phyloP scores from a whole-genome alignment of 1,140 invertebrate genomes.

The Aporrectodea caliginosa region DNA sequence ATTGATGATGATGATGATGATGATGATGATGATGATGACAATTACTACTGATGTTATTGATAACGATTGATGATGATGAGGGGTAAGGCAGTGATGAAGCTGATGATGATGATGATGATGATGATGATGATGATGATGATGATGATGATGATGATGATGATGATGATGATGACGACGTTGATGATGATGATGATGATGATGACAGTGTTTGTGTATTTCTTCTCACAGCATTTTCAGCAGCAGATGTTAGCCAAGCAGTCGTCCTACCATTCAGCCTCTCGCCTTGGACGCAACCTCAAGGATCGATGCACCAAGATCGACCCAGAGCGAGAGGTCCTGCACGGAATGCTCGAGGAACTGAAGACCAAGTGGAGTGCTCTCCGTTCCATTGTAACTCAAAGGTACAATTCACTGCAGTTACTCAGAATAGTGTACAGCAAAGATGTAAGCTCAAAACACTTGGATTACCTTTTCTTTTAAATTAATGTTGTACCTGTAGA shows the following conservation, averaged over 20 bases:
- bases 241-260: conserved; percentile 82
- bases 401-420: conserved; percentile 39
- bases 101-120: background rate
- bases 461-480: too few species aligned
- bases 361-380: conserved; percentile 93
- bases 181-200: conserved; percentile 3
- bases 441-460: too few species aligned
- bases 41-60: too few species aligned
- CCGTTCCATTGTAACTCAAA: conserved; percentile 87
- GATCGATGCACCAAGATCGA: conserved; percentile 92
- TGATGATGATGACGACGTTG: background rate
- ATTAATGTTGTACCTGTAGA: too few species aligned
- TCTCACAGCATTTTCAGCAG: conserved; percentile 76
- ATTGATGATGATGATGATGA: too few species aligned
- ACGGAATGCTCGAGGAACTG: conserved; percentile 80
- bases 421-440: too few species aligned
- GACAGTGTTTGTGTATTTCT: background rate
- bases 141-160: conserved; percentile 2
- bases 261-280: conserved; percentile 82
- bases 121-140: conserved; percentile 3
- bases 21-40: too few species aligned
- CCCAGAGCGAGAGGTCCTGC: conserved; percentile 68
- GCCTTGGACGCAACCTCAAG: conserved; percentile 83
- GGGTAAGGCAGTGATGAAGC: too few species aligned
- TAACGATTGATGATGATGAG: too few species aligned